phyloP scores from a whole-genome alignment of 2,888 invertebrate species.

The Andrena hattorfiana region DNA sequence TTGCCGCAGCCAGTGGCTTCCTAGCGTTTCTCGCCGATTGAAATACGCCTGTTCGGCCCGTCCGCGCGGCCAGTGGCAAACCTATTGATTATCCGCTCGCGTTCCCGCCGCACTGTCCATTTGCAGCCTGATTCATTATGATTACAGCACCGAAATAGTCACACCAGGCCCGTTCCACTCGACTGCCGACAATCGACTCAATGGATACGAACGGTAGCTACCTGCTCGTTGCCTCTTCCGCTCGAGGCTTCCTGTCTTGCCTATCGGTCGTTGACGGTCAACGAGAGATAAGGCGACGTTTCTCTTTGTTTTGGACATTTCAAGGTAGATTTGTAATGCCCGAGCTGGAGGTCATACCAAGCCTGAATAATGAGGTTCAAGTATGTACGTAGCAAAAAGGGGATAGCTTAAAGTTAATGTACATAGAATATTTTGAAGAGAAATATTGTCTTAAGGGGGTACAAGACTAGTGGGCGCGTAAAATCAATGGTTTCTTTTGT shows the following conservation, averaged over 20 bases:
- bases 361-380: too few species aligned
- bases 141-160: slow-evolving; percentile 61
- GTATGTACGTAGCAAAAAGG: too few species aligned
- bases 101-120: slow-evolving; percentile 64
- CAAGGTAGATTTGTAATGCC: not conserved
- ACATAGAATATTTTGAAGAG: too few species aligned
- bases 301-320: not conserved
- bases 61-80: slow-evolving; percentile 64
- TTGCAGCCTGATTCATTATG: slow-evolving; percentile 72
- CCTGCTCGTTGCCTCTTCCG: not conserved
- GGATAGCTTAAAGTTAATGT: too few species aligned
- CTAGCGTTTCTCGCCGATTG: slow-evolving; percentile 75
- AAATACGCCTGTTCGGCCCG: slow-evolving; percentile 72
- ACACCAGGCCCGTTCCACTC: slow-evolving; percentile 28
- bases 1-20: slow-evolving; percentile 46
- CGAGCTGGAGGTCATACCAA: not conserved
- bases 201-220: not conserved
- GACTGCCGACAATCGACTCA: not conserved
- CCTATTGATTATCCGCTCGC: slow-evolving; percentile 71
- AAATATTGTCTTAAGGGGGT: too few species aligned
- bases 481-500: too few species aligned
- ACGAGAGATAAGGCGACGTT: not conserved
- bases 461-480: too few species aligned
- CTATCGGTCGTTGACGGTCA: not conserved
- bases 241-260: not conserved